Percentiles rank a stretch among this genome's conserved stretches.
phyloP scores from a whole-genome alignment of 2,797 vertebrate species.

The Urocyon cinereoargenteus region DNA sequence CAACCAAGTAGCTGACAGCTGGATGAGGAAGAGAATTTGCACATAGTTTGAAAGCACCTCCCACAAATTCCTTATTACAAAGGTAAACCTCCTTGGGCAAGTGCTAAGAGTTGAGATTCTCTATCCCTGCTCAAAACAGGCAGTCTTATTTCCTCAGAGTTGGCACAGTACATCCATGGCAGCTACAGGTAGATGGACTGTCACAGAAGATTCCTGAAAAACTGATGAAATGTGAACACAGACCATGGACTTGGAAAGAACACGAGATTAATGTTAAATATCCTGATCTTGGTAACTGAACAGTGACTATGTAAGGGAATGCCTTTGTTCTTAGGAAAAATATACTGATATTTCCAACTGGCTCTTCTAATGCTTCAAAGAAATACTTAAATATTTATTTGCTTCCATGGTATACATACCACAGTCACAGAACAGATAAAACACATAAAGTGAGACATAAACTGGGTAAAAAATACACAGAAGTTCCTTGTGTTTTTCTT shows the following conservation, averaged over 20 bases:
- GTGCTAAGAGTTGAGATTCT: neutral
- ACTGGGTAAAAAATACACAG: neutral
- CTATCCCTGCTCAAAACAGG: too few species aligned
- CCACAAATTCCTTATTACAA: neutral
- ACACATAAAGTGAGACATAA: neutral
- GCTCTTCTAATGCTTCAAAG: neutral
- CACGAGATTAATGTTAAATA: fast-evolving
- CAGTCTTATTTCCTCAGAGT: too few species aligned
- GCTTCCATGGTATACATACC: fast-evolving
- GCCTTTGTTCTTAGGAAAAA: neutral
- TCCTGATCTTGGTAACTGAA: neutral
- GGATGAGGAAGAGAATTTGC: neutral
- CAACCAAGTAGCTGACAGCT: fast-evolving
- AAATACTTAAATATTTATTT: neutral
- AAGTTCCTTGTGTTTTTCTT: neutral
- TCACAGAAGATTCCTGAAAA: fast-evolving
- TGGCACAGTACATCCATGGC: fast-evolving
- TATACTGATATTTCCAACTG: fast-evolving
- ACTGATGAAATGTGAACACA: fast-evolving
- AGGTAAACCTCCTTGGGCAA: neutral
- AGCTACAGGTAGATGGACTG: fast-evolving
- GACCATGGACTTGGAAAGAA: neutral
- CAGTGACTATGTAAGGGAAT: neutral
- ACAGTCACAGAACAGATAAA: neutral
- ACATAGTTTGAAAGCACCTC: neutral